Evolutionary conservation across 2,888 invertebrate genomes (phyloP).

Genomic region (Sycophila texana): DNA sequence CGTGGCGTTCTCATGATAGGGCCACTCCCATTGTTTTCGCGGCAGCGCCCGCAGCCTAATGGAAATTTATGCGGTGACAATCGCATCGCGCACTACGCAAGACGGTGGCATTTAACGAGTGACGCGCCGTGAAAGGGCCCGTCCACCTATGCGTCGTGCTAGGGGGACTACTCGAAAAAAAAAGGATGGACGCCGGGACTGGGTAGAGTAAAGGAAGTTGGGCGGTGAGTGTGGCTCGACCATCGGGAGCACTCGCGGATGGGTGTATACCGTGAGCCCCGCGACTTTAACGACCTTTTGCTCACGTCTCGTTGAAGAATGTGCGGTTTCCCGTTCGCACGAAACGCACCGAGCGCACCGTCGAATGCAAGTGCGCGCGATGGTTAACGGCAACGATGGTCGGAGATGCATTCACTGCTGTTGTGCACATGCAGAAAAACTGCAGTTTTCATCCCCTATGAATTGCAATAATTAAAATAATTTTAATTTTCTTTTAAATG

Average conservation of each 20-base stretch:
- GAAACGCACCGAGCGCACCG: slow-evolving; percentile 34
- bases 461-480: too few relatives aligned
- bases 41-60: slow-evolving; percentile 57
- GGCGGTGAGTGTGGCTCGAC: not conserved
- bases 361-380: not conserved
- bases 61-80: slow-evolving; percentile 64
- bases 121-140: slow-evolving; percentile 58
- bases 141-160: slow-evolving; percentile 6
- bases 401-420: not conserved
- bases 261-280: slow-evolving; percentile 29
- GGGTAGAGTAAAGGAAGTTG: slow-evolving; percentile 24
- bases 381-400: not conserved
- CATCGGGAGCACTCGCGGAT: not conserved
- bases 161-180: slow-evolving; percentile 14
- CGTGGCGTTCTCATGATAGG: slow-evolving; percentile 56
- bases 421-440: not conserved
- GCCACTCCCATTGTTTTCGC: slow-evolving; percentile 63
- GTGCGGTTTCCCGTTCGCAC: slow-evolving; percentile 61
- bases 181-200: slow-evolving; percentile 1
- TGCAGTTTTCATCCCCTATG: too few relatives aligned
- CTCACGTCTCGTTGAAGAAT: slow-evolving; percentile 65
- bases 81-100: slow-evolving; percentile 54
- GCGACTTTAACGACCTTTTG: slow-evolving; percentile 65
- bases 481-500: too few relatives aligned
- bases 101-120: slow-evolving; percentile 64